Evolutionary conservation across 2,888 invertebrate genomes (phyloP).

Genomic region (Andrena fulva): DNA sequence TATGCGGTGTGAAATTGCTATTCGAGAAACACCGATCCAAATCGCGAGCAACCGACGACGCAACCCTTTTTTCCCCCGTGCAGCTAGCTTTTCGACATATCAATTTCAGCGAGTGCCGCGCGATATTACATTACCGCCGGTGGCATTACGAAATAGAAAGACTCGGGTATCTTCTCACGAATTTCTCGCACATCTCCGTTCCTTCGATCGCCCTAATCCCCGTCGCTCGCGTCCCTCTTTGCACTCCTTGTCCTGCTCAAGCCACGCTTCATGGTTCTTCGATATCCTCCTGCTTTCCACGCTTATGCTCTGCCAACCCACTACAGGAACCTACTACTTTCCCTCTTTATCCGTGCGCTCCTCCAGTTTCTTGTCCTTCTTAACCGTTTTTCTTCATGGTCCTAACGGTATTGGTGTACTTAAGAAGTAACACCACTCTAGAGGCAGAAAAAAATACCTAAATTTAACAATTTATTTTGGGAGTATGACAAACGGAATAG

Average conservation of each 20-base stretch:
- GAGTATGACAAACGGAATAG: too few species aligned
- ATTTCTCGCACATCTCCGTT: constrained; percentile 23
- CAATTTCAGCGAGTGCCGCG: constrained; percentile 17
- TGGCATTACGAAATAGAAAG: constrained; percentile 36
- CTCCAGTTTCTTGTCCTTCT: constrained; percentile 22
- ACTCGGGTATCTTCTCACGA: background rate
- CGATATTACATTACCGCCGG: constrained; percentile 18
- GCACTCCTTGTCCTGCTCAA: constrained; percentile 44
- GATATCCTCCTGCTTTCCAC: constrained; percentile 40
- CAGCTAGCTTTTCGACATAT: constrained; percentile 11
- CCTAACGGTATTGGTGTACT: background rate
- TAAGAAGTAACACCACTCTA: constrained; percentile 15
- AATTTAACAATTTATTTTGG: too few species aligned
- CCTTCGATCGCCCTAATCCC: constrained; percentile 27
- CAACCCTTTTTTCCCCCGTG: background rate
- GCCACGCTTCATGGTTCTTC: constrained; percentile 33
- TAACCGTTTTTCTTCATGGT: constrained; percentile 43
- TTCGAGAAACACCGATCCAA: background rate
- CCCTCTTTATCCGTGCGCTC: constrained; percentile 41
- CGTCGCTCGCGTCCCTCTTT: constrained; percentile 38
- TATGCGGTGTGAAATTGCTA: background rate
- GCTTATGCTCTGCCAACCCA: constrained; percentile 44
- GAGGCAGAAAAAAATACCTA: too few species aligned
- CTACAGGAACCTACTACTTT: constrained; percentile 28
- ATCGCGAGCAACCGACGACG: background rate